Evolutionary conservation across 1,140 invertebrate species (phyloP).

Genomic region (Lysiphlebus fabarum): DNA sequence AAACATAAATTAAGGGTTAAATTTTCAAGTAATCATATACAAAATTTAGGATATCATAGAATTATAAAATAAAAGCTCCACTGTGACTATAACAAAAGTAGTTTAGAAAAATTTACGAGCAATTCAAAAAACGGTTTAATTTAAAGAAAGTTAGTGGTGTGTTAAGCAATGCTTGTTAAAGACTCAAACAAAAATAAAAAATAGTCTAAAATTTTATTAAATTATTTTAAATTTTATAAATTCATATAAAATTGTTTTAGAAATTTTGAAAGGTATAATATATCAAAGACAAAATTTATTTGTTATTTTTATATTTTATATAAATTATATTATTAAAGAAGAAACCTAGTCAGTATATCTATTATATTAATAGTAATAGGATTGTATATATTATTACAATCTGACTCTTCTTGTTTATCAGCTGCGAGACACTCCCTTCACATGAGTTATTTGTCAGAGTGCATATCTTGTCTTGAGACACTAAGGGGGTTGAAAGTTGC

Average conservation of each 20-base stretch:
- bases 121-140: constrained; percentile 31
- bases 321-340: no score
- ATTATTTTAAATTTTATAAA: constrained; percentile 1
- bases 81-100: constrained; percentile 23
- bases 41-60: no score
- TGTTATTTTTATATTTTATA: no score
- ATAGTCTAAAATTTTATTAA: constrained; percentile 11
- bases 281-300: background rate
- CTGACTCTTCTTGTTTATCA: constrained; percentile 39
- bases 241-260: constrained; percentile 4
- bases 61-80: constrained; percentile 14
- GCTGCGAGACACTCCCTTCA: constrained; percentile 34
- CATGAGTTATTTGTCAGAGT: no score
- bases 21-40: no score
- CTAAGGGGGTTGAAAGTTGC: no score
- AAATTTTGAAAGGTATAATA: background rate
- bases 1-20: no score
- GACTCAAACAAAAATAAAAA: background rate
- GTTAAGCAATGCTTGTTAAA: constrained; percentile 21
- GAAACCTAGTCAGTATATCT: constrained; percentile 16
- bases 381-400: constrained; percentile 36
- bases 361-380: constrained; percentile 37
- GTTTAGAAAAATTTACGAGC: constrained; percentile 34
- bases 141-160: constrained; percentile 26
- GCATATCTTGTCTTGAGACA: no score